phyloP scores from a whole-genome alignment of 2,888 invertebrate species.

The Sisyra nigra region DNA sequence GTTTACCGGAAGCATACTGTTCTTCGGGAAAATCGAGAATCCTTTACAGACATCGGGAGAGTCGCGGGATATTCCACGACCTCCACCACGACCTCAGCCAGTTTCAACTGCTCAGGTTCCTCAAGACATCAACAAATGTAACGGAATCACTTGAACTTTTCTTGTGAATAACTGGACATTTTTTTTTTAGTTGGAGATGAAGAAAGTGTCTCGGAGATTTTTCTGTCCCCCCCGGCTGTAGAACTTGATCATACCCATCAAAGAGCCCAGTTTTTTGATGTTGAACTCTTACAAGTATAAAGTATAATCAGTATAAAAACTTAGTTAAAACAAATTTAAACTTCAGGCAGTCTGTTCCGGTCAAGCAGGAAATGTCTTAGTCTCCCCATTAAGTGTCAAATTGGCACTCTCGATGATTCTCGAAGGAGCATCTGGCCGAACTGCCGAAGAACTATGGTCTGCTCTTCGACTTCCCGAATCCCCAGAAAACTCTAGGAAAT shows the following conservation, averaged over 20 bases:
- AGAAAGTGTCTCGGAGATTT: no score
- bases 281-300: conserved; percentile 1
- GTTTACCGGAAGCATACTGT: conserved; percentile 50
- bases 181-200: no score
- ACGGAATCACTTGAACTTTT: neutral
- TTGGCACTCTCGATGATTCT: conserved; percentile 41
- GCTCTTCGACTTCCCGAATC: conserved; percentile 35
- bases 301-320: no score
- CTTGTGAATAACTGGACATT: no score
- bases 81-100: no score
- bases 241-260: no score
- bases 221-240: no score
- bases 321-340: neutral
- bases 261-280: conserved; percentile 1
- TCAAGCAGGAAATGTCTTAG: conserved; percentile 36
- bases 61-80: no score
- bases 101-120: no score
- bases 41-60: conserved; percentile 25
- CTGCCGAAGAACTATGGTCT: conserved; percentile 38
- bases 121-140: neutral
- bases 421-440: conserved; percentile 40
- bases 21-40: conserved; percentile 55
- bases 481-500: conserved; percentile 15
- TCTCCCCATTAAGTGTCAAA: conserved; percentile 52
- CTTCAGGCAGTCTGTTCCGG: conserved; percentile 15